phyloP scores from a whole-genome alignment of 2,888 invertebrate genomes.

The Marronus borbonicus region DNA sequence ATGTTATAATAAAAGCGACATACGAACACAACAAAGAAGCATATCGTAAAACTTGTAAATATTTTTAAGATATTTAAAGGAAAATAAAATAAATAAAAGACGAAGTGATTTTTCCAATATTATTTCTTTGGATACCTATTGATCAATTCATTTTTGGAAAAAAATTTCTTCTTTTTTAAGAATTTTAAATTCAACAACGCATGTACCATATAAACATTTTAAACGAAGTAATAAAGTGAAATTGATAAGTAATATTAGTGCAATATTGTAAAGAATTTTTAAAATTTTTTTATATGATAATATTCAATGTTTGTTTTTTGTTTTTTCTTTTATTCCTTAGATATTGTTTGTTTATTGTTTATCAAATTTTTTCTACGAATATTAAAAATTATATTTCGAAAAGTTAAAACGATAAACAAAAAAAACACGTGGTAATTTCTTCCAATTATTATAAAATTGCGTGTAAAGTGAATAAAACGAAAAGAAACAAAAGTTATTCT shows the following conservation, averaged over 20 bases:
- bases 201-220: neutral
- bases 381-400: constrained; percentile 64
- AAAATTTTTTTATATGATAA: constrained; percentile 3
- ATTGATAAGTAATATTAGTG: constrained; percentile 59
- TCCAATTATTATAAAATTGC: constrained; percentile 58
- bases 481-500: constrained; percentile 61
- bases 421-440: constrained; percentile 56
- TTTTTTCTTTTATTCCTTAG: constrained; percentile 26
- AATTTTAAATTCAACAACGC: constrained; percentile 43
- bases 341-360: constrained; percentile 26
- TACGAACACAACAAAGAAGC: constrained; percentile 38
- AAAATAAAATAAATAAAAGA: constrained; percentile 34
- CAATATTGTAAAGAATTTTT: constrained; percentile 64
- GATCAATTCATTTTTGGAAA: neutral
- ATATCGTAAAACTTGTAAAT: constrained; percentile 51
- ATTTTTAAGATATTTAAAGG: constrained; percentile 43
- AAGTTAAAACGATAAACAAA: constrained; percentile 61
- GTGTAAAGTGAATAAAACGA: constrained; percentile 66
- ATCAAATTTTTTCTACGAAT: constrained; percentile 52
- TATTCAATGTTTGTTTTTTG: constrained; percentile 13
- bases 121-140: constrained; percentile 14
- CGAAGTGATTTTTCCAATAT: neutral
- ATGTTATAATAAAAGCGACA: neutral
- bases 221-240: constrained; percentile 13
- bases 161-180: constrained; percentile 3